Evolutionary conservation across 2,113 vertebrate genomes (phyloP), one percentile per base, ranked within the genome.

Genomic region (Todiramphus chloris): DNA sequence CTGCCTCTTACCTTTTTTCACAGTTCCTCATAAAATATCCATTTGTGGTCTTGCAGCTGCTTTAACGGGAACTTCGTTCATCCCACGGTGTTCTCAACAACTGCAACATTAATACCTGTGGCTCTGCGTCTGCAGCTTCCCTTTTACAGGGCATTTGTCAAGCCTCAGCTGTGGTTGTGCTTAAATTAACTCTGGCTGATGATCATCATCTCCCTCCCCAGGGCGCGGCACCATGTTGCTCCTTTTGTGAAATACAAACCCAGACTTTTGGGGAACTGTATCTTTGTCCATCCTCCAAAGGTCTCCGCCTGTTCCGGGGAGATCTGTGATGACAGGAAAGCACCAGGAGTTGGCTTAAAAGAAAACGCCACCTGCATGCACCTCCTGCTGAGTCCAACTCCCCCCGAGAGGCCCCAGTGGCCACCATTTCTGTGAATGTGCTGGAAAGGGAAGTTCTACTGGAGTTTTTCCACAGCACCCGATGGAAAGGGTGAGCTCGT

Each of bases 221-320:
- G 1, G 8, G 4, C 31, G 3, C 15, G 33, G 46, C 63, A 15
- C n/a, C 39, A 0, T 13, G 7, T 51, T 60, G 16, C 39, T 64
- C 33, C 24, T 87, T 88, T 83, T 80, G 12, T 81, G 77, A 58
- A 35, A 25, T 39, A 48, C 10, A 77, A 83, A 44, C 3, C 5
- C 24, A 81, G 15, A 53, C 18, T 43, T 59, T 21, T 48, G 20
- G 35, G 72, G 58, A 82, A 41, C 51, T 2, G 0, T 50, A 10
- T 59, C 31, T 53, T 64, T 85, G 51, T 41, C 27, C 41, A 7
- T 43, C 44, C 30, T 80, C 63, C 19, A 30, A 46, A 83, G 39
- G 43, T 66, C 43, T 69, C 18, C 1, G 41, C 33, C 39, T 58
- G 8, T 72, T 72, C 17, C 39, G 39, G 30, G 33, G 50, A 62